Evolutionary conservation across 1,140 invertebrate species (phyloP).

Genomic region (Reticulitermes speratus): DNA sequence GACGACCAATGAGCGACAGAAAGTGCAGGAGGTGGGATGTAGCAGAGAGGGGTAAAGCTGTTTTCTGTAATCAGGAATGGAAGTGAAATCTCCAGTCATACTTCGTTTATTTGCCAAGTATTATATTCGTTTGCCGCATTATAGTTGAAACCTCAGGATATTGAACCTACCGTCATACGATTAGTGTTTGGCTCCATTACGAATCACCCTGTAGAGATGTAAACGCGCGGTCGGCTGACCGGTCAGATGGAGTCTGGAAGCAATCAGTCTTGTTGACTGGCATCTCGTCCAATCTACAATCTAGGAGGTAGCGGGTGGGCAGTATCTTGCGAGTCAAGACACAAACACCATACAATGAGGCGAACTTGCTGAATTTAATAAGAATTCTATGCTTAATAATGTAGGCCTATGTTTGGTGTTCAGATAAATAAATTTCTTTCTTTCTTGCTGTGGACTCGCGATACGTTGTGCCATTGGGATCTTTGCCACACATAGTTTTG

Average conservation of each 20-base stretch:
- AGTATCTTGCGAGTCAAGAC: background rate
- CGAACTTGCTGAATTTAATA: background rate
- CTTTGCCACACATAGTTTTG: too few species aligned
- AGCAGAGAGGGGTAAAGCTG: too few species aligned
- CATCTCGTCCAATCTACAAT: background rate
- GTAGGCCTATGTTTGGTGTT: background rate
- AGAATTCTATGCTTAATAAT: background rate
- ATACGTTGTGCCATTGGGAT: too few species aligned
- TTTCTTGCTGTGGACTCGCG: too few species aligned
- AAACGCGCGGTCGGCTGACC: background rate
- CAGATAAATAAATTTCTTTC: background rate
- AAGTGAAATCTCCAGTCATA: too few species aligned
- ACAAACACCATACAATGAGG: background rate
- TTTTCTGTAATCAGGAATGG: too few species aligned
- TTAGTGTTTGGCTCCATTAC: background rate
- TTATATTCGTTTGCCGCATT: too few species aligned
- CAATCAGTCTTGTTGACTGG: conserved; percentile 15
- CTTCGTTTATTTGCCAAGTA: too few species aligned
- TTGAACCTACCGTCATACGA: background rate
- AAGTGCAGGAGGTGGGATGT: too few species aligned
- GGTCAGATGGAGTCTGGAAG: background rate
- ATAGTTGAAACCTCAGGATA: too few species aligned
- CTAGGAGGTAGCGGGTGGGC: background rate
- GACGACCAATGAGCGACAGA: too few species aligned
- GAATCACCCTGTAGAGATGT: background rate